Evolutionary conservation across 2,888 invertebrate genomes (phyloP), one percentile per base, ranked within the genome.

Genomic region (Tetranychus piercei): DNA sequence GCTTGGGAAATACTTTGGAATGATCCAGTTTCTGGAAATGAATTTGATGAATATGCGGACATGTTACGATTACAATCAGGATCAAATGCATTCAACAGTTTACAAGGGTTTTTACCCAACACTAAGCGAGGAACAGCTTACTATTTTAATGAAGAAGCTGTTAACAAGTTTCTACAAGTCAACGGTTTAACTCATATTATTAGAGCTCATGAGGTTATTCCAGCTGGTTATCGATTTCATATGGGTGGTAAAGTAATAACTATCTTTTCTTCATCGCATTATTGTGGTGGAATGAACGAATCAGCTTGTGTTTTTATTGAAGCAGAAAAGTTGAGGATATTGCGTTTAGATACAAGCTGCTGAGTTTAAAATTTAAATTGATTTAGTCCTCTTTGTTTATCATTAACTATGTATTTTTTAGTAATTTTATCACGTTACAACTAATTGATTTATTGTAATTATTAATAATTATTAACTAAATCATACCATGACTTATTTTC

Each of bases 1-100:
- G 89, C 89, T 1, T 90, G 90, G 90, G 89, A 90, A 80, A 82
- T 90, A 34, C 84, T 90, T 82, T 90, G 90, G 90, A 90, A 89
- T 81, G 90, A 90, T 74, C 79, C 79, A 22, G 75, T 77, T 34
- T 75, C 72, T 20, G 65, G 23, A 6, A 74, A 74, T 20, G 70
- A 77, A 34, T 77, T 69, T 67, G 34, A n/a, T 64, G 76, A 77
- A 44, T 55, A 70, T 67, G 75, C 74, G 20, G 75, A 77, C 7
- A 66, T 76, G 22, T 23, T 73, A 9, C 34, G 64, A 7, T 55
- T 73, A 7, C 69, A 75, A n/a, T n/a, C 8, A 18, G 67, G 67
- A 43, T 15, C 18, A 6, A 66, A 34, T 66, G 66, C 73, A 43
- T 67, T 73, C 43, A 73, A 73, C 22, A 44, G 23, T 66, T 44